phyloP scores from a whole-genome alignment of 2,113 vertebrate species.

The Lampris megalopsis region DNA sequence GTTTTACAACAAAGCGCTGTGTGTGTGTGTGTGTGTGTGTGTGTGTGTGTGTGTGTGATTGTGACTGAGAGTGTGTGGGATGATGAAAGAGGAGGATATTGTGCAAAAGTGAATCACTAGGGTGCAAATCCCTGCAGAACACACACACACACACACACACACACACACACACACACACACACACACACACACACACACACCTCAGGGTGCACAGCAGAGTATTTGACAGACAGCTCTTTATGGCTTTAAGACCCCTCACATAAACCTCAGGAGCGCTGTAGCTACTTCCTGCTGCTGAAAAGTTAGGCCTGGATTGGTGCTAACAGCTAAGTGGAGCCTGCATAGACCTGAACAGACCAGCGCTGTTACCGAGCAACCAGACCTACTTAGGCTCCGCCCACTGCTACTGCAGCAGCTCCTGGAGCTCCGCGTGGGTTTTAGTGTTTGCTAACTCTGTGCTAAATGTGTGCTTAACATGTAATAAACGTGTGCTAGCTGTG shows the following conservation, averaged over 20 bases:
- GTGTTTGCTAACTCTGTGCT: neutral
- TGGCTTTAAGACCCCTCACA: constrained; percentile 64
- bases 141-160: constrained; percentile 42
- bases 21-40: constrained; percentile 28
- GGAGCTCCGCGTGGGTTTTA: too few species aligned
- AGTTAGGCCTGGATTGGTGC: constrained; percentile 6
- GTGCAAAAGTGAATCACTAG: constrained; percentile 64
- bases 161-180: constrained; percentile 30
- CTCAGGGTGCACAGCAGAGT: constrained; percentile 8
- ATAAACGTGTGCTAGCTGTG: constrained; percentile 25
- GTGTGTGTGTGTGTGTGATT: constrained; percentile 13
- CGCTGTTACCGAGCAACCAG: constrained; percentile 46
- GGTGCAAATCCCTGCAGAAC: constrained; percentile 72
- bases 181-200: constrained; percentile 30
- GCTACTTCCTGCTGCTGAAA: constrained; percentile 39
- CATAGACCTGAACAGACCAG: constrained; percentile 17
- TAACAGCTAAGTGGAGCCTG: constrained; percentile 11
- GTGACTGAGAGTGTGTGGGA: constrained; percentile 10
- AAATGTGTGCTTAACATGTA: constrained; percentile 5
- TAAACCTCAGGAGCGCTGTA: constrained; percentile 46
- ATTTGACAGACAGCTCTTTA: constrained; percentile 64
- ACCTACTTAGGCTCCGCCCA: too few species aligned
- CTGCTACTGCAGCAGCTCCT: too few species aligned
- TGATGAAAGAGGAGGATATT: constrained; percentile 23
- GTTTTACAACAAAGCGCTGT: constrained; percentile 77